Conservation (phyloP, 2,888 invertebrate species). For the Neelides folsomi region DNA sequence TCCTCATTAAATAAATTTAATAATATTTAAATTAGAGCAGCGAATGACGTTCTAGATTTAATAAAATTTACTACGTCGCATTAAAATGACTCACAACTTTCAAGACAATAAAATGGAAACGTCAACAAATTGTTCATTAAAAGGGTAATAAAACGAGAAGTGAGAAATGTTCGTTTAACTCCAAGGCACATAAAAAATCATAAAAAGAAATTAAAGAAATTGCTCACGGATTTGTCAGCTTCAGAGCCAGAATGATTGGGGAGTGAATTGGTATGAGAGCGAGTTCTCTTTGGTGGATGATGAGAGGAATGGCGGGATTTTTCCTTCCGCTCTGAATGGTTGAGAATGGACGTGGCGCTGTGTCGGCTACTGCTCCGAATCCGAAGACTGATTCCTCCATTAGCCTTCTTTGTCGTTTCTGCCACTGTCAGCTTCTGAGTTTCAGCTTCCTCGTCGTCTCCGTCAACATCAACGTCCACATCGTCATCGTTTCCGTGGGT, state of each 20-base stretch:
- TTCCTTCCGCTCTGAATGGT: conserved; percentile 11
- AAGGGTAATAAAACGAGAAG: no score
- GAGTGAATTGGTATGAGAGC: conserved; percentile 25
- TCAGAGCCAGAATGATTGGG: conserved; percentile 9
- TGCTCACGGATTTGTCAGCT: no score
- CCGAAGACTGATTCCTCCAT: background rate
- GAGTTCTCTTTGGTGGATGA: conserved; percentile 24
- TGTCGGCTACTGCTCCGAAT: background rate
- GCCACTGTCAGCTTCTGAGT: background rate
- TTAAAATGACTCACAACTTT: no score
- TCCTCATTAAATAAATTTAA: no score
- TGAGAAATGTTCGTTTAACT: no score
- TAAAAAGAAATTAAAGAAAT: no score
- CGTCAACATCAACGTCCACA: conserved; percentile 17
- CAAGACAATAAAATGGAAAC: no score
- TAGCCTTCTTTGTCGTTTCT: conserved; percentile 3
- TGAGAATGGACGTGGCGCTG: background rate
- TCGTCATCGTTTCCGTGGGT: background rate
- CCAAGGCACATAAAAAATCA: no score
- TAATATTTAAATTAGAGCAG: no score
- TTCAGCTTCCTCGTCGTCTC: conserved; percentile 3
- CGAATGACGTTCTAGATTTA: no score
- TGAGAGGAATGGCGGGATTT: conserved; percentile 12
- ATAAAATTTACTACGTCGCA: no score
- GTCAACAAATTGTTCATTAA: no score